Conservation (phyloP, 2,888 invertebrate species). For the Drosophila longiperda region DNA sequence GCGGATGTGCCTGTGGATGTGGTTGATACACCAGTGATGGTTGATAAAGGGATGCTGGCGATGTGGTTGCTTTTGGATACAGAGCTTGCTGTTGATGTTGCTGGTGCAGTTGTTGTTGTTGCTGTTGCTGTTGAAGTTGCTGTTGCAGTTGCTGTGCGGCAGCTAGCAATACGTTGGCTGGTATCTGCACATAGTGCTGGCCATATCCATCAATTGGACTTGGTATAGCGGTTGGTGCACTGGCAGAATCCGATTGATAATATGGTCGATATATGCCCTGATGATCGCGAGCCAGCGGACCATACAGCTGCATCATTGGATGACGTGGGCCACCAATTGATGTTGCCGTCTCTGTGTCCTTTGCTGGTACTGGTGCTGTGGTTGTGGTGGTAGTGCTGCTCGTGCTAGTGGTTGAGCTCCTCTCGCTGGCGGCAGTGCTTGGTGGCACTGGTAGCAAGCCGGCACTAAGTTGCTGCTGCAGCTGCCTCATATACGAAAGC, state of each 20-base stretch:
- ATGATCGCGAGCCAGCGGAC: conserved; percentile 78
- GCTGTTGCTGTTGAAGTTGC: conserved; percentile 50
- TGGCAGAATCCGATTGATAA: conserved; percentile 54
- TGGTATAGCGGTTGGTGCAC: conserved; percentile 43
- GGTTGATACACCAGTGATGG: conserved; percentile 54
- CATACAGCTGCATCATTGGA: conserved; percentile 58
- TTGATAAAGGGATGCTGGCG: conserved; percentile 39
- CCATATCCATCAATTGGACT: conserved; percentile 38
- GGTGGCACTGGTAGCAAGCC: conserved; percentile 32
- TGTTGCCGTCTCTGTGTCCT: conserved; percentile 31
- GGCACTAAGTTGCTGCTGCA: conserved; percentile 71
- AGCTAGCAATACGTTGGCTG: conserved; percentile 67
- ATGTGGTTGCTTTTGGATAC: conserved; percentile 47
- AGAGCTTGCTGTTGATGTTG: conserved; percentile 24
- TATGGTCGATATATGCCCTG: conserved; percentile 73
- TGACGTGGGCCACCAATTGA: conserved; percentile 40
- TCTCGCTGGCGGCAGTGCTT: conserved; percentile 26
- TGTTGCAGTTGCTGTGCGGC: conserved; percentile 69
- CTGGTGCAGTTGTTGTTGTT: conserved; percentile 37
- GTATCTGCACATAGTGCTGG: conserved; percentile 73
- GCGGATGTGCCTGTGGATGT: conserved; percentile 25
- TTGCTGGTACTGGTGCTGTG: conserved; percentile 15
- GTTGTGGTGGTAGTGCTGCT: conserved; percentile 26
- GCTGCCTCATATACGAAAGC: conserved; percentile 77
- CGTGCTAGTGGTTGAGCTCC: conserved; percentile 34